phyloP scores from a whole-genome alignment of 2,888 invertebrate genomes.

The Acronicta psi region DNA sequence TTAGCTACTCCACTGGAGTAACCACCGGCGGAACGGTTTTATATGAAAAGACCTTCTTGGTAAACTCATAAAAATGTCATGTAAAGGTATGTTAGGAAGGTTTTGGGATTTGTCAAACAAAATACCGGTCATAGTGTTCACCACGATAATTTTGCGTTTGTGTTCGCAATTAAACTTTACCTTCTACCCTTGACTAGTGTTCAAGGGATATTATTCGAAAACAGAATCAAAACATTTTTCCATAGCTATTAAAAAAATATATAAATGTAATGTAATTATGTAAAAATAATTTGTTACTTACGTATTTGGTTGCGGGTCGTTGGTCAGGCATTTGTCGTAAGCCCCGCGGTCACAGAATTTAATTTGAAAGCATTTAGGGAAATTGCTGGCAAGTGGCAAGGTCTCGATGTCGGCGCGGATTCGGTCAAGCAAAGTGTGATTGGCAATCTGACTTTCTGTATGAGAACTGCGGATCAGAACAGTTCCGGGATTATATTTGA shows the following conservation, averaged over 20 bases:
- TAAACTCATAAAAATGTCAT: conserved; percentile 16
- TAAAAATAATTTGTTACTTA: too few relatives aligned
- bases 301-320: too few relatives aligned
- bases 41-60: conserved; percentile 10
- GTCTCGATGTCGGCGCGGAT: not conserved
- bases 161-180: too few relatives aligned
- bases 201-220: too few relatives aligned
- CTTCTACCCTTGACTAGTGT: too few relatives aligned
- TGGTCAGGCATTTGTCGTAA: too few relatives aligned
- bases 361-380: conserved; percentile 4
- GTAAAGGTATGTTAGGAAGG: not conserved
- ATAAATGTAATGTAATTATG: too few relatives aligned
- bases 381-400: conserved; percentile 10
- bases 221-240: too few relatives aligned
- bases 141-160: too few relatives aligned
- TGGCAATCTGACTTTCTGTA: conserved; percentile 9
- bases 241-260: too few relatives aligned
- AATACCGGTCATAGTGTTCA: too few relatives aligned
- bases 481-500: not conserved
- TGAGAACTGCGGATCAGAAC: not conserved
- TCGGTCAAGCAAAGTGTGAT: conserved; percentile 12
- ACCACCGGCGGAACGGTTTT: conserved; percentile 7
- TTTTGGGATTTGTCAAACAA: too few relatives aligned
- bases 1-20: conserved; percentile 3
- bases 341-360: not conserved